Base-by-base conservation (phyloP, 2,888 invertebrate genomes). In the Sesamia inferens region DNA sequence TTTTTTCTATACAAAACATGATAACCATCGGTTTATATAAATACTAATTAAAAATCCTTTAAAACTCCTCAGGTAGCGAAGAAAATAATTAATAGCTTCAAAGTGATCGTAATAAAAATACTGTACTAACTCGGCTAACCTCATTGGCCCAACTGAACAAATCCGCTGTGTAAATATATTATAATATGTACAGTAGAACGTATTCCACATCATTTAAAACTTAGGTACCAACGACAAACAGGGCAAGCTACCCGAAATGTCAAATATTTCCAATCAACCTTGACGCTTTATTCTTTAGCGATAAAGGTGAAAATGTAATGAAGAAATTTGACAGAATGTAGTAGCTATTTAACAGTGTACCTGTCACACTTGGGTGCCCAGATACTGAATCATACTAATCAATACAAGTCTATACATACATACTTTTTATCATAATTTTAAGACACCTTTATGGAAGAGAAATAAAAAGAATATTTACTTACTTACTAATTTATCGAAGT, bases 131-230 rank as follows among this genome's bases (percentile, higher is more conserved):
- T 67, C 51, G 10, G 2, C 0, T 76, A 61, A 67, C 70, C 59
- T 76, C 44, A 47, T 42, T 76, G 14, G 14, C 7, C 47, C 71
- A 77, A 55, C 67, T 79, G 71, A 58, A 48, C 71, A 71, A 81
- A 81, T 68, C 11, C 4, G 10, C 24, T 70, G 55, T 14, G 16
- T 64, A 65, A 81, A 81, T n/a, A 67, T 31, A 31, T 31, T 42
- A 70, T 31, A 31, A 2, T 42, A 70, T 47, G 58, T 19, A 68
- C 14, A 24, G 14, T 51, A 48, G 31, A 72, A 61, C 73, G 19
- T 55, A 58, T 63, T 47, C 16, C 19, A 8, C 48, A 24, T 4
- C 42, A 48, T 57, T 8, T 62, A 39, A 39, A 7, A 39, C 39
- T 39, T 39, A 39, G 39, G 39, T 39, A 39, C 5, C 2, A 3